Conservation (phyloP, 2,797 vertebrate genomes). For the Ctenochaetus hawaiiensis region DNA sequence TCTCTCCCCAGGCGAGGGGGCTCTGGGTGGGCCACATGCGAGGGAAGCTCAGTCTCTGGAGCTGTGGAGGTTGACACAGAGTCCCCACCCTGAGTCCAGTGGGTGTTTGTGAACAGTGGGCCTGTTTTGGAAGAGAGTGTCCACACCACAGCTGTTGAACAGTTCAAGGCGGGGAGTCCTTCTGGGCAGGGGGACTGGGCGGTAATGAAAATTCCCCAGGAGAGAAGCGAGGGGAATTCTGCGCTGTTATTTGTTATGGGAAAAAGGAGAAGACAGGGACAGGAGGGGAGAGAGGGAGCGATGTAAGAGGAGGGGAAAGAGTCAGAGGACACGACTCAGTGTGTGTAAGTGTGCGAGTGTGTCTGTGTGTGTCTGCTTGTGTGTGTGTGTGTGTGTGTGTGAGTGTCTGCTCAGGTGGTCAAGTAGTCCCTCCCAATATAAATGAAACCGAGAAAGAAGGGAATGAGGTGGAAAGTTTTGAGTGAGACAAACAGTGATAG, state of each 20-base stretch:
- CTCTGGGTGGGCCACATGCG: constrained; percentile 61
- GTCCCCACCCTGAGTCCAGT: constrained; percentile 74
- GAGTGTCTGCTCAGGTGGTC: constrained; percentile 79
- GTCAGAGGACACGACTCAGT: constrained; percentile 56
- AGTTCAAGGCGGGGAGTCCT: constrained; percentile 84
- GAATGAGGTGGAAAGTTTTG: constrained; percentile 59
- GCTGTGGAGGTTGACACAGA: constrained; percentile 76
- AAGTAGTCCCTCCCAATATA: constrained; percentile 66
- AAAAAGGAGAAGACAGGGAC: constrained; percentile 84
- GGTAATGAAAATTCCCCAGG: constrained; percentile 85
- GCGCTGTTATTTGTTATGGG: constrained; percentile 87
- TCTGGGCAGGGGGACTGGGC: constrained; percentile 81
- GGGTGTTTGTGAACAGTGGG: constrained; percentile 83
- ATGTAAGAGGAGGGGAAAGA: constrained; percentile 68
- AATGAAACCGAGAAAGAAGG: constrained; percentile 61
- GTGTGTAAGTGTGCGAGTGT: constrained; percentile 18
- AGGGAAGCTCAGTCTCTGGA: constrained; percentile 62
- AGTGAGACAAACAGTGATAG: constrained; percentile 50
- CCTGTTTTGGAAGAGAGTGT: constrained; percentile 81
- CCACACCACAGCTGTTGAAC: constrained; percentile 85
- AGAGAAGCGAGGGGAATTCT: constrained; percentile 84
- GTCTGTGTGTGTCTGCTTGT: too few relatives aligned
- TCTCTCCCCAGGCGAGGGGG: constrained; percentile 59
- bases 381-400: not conserved
- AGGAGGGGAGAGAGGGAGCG: constrained; percentile 69